phyloP scores from a whole-genome alignment of 2,797 vertebrate genomes.

The Halcyon chelicuti region DNA sequence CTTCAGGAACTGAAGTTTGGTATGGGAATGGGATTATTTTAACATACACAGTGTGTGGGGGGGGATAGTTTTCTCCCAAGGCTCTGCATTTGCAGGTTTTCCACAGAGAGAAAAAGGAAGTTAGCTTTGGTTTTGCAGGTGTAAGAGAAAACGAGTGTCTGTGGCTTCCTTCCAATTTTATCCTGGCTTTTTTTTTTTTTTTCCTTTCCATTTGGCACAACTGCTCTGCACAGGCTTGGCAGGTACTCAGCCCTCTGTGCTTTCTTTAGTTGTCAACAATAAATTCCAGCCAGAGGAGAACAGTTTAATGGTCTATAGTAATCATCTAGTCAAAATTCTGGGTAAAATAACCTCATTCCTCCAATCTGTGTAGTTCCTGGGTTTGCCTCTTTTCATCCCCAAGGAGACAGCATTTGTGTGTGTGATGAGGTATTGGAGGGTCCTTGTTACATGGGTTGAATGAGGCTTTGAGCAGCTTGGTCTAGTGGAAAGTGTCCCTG shows the following conservation, averaged over 20 bases:
- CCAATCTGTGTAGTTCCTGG: not conserved
- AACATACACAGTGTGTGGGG: accelerated
- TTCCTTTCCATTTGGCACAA: not conserved
- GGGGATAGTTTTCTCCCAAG: not conserved
- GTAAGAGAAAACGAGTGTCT: not conserved
- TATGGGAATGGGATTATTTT: not conserved
- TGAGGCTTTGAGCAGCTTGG: not conserved
- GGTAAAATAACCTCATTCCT: not conserved
- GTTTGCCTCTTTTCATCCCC: not conserved
- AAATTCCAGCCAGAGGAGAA: constrained; percentile 10
- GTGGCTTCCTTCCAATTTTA: not conserved
- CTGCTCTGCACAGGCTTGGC: constrained; percentile 2
- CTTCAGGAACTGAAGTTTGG: not conserved
- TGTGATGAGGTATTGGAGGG: not conserved
- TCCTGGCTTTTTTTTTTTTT: not conserved
- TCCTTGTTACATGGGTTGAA: not conserved
- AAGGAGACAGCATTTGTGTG: not conserved
- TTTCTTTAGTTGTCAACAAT: constrained; percentile 32
- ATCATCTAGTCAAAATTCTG: not conserved
- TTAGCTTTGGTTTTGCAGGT: not conserved
- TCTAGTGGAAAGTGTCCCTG: not conserved
- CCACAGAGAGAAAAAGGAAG: not conserved
- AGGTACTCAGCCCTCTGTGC: not conserved
- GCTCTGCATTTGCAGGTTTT: not conserved
- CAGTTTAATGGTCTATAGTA: not conserved